Percentiles rank a stretch among this genome's conserved stretches.
phyloP scores from a whole-genome alignment of 2,113 vertebrate species.

The Triplophysa rosa region DNA sequence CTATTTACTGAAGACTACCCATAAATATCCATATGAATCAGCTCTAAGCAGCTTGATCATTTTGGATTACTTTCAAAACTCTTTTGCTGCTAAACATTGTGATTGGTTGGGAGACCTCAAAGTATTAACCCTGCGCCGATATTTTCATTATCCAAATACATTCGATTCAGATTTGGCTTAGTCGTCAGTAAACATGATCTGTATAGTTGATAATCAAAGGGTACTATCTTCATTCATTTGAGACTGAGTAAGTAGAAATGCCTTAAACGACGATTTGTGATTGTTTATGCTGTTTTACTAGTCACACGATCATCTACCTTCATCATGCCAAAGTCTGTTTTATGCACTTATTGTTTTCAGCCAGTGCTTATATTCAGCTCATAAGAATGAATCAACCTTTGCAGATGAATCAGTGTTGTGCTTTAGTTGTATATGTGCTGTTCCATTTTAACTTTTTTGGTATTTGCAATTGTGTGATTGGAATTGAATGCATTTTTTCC shows the following conservation, averaged over 20 bases:
- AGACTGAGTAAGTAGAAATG: slow-evolving; percentile 5
- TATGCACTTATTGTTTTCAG: slow-evolving; percentile 21
- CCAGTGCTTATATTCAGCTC: slow-evolving; percentile 10
- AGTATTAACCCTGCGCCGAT: not conserved
- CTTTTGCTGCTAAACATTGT: slow-evolving; percentile 15
- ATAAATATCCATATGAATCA: no score
- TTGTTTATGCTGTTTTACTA: slow-evolving; percentile 16
- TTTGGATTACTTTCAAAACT: no score
- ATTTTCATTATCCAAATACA: not conserved
- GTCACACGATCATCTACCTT: not conserved
- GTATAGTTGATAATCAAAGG: slow-evolving; percentile 15
- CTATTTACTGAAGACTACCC: slow-evolving; percentile 10
- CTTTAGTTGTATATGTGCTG: not conserved
- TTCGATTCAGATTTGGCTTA: not conserved
- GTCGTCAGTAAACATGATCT: not conserved
- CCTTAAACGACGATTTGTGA: not conserved
- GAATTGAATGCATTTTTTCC: not conserved
- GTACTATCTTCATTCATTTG: slow-evolving; percentile 22
- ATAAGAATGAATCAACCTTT: not conserved
- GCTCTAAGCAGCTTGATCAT: no score
- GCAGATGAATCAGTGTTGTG: slow-evolving; percentile 8
- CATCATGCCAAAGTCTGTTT: slow-evolving; percentile 31
- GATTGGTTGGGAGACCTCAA: not conserved
- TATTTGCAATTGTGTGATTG: slow-evolving; percentile 16
- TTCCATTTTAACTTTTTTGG: not conserved